Percentiles rank a stretch among this genome's conserved stretches.
These are phyloP conservation scores for Melanargia galathea DNA, from an alignment of 2,888 invertebrate species.

Conservation along the genomic window DNA sequence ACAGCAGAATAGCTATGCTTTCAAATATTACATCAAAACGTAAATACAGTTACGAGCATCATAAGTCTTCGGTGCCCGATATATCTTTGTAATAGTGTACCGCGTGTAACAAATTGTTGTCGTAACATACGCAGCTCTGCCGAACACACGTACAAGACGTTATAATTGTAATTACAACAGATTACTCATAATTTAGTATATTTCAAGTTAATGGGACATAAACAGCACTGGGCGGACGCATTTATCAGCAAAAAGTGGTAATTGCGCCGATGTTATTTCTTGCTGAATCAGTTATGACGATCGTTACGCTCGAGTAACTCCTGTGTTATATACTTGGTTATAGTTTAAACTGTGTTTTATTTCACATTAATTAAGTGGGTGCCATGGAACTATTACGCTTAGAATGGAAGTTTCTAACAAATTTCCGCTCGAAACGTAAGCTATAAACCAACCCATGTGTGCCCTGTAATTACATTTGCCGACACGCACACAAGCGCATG, in stretches of 20 bases:
- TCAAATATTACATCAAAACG: conserved; percentile 20
- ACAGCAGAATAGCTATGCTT: conserved; percentile 7
- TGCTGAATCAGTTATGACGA: conserved; percentile 61
- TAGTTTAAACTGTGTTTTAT: conserved; percentile 23
- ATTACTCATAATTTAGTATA: conserved; percentile 78
- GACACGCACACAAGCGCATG: too few species aligned
- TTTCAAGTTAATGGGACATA: conserved; percentile 79
- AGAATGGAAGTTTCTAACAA: too few species aligned
- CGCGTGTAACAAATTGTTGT: conserved; percentile 34
- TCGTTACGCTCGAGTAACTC: conserved; percentile 47
- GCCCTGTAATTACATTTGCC: too few species aligned
- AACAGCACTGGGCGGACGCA: conserved; percentile 70
- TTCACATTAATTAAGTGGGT: conserved; percentile 11
- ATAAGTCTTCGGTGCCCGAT: conserved; percentile 29
- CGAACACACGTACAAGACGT: conserved; percentile 52
- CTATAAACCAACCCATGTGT: too few species aligned
- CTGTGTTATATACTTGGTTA: conserved; percentile 15
- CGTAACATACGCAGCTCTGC: conserved; percentile 30
- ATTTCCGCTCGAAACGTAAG: too few species aligned
- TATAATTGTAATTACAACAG: conserved; percentile 70
- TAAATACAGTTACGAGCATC: conserved; percentile 16
- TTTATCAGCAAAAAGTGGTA: conserved; percentile 79
- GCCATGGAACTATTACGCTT: too few species aligned
- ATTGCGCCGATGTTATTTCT: conserved; percentile 62
- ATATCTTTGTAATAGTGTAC: conserved; percentile 29